Evolutionary conservation across 2,888 invertebrate genomes (phyloP).

Genomic region (Lamellibrachia columna): DNA sequence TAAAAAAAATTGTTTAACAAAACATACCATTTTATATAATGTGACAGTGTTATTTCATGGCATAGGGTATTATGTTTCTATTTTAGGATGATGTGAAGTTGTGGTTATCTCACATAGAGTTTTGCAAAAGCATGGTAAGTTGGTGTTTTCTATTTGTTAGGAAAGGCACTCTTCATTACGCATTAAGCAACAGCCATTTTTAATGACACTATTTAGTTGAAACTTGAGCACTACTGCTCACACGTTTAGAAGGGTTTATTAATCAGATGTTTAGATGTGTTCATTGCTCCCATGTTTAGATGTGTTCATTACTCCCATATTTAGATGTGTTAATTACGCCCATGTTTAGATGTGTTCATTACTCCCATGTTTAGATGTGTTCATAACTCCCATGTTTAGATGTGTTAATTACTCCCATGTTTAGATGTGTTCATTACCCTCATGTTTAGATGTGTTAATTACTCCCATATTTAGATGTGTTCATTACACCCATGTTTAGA

Average conservation of each 20-base stretch:
- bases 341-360: neutral
- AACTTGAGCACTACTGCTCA: neutral
- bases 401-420: too few species aligned
- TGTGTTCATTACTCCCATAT: neutral
- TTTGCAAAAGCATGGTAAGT: slow-evolving; percentile 76
- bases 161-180: neutral
- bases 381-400: neutral
- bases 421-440: too few species aligned
- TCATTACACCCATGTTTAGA: neutral
- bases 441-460: too few species aligned
- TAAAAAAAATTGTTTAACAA: neutral
- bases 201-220: neutral
- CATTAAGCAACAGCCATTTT: neutral
- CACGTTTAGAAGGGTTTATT: too few species aligned
- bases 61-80: neutral
- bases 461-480: neutral
- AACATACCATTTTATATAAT: neutral
- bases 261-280: too few species aligned
- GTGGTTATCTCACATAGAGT: slow-evolving; percentile 83
- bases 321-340: too few species aligned
- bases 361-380: neutral
- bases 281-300: too few species aligned
- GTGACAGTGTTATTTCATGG: neutral
- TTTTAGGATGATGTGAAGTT: slow-evolving; percentile 79
- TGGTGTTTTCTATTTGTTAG: neutral